A percentile compares a stretch with the other conserved stretches of the same genome.
Conservation (phyloP, 1,140 invertebrate genomes). For the Scaptomyza pallida region DNA sequence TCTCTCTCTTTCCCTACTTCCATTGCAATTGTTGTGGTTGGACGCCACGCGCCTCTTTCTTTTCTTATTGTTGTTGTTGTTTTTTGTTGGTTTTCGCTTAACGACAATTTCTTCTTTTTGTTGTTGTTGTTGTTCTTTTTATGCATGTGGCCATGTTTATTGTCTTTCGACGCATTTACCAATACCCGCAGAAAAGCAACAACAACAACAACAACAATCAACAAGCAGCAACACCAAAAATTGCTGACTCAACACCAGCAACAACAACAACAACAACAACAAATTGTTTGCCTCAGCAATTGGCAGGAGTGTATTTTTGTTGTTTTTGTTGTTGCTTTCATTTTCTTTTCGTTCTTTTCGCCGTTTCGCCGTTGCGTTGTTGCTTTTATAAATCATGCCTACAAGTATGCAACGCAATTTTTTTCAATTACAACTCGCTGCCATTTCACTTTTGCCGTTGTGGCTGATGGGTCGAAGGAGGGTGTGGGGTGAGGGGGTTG, state of each 20-base stretch:
- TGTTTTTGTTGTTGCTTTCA: no score
- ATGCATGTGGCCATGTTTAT: slow-evolving; percentile 53
- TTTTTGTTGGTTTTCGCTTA: slow-evolving; percentile 6
- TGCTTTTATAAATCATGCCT: slow-evolving; percentile 48
- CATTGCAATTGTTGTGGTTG: slow-evolving; percentile 8
- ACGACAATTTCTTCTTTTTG: slow-evolving; percentile 31
- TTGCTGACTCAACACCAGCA: slow-evolving; percentile 27
- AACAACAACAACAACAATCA: slow-evolving; percentile 22
- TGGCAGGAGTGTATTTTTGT: slow-evolving; percentile 38
- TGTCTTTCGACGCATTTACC: slow-evolving; percentile 56
- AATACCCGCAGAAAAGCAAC: slow-evolving; percentile 40
- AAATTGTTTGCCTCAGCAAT: slow-evolving; percentile 59
- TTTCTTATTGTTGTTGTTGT: neutral
- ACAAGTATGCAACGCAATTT: slow-evolving; percentile 55
- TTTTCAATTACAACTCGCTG: slow-evolving; percentile 52
- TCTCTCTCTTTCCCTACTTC: neutral
- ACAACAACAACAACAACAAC: slow-evolving; percentile 6
- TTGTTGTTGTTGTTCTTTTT: slow-evolving; percentile 16
- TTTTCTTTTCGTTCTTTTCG: no score
- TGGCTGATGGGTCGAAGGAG: neutral
- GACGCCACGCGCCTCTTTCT: slow-evolving; percentile 14
- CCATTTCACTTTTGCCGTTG: slow-evolving; percentile 15
- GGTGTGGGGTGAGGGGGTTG: neutral
- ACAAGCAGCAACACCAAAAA: slow-evolving; percentile 31
- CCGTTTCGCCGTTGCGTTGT: no score